Evolutionary conservation across 2,888 invertebrate genomes (phyloP).

Genomic region (Hyles lineata): DNA sequence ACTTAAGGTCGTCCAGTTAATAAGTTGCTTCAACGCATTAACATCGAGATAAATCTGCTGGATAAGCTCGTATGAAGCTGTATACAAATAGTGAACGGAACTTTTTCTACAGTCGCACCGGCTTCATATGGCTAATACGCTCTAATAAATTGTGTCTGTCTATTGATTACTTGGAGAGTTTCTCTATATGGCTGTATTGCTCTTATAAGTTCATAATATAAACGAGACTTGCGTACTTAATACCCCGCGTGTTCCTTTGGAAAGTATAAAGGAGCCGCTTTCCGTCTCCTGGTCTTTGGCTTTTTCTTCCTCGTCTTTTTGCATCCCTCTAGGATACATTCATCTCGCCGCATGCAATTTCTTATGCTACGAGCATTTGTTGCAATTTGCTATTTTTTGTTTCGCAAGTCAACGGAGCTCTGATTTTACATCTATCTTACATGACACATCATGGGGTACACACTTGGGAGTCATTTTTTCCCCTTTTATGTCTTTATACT

Average conservation of each 20-base stretch:
- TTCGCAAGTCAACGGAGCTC: not conserved
- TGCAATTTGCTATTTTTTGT: not conserved
- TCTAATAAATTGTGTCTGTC: conserved; percentile 28
- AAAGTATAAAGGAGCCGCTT: conserved; percentile 27
- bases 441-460: too few species aligned
- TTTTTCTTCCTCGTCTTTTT: conserved; percentile 10
- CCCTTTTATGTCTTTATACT: too few species aligned
- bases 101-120: conserved; percentile 24
- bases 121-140: conserved; percentile 28
- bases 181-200: conserved; percentile 24
- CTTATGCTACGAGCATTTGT: not conserved
- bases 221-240: conserved; percentile 16
- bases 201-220: conserved; percentile 24
- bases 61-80: conserved; percentile 39
- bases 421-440: not conserved
- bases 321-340: not conserved
- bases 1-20: conserved; percentile 27
- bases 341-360: conserved; percentile 1
- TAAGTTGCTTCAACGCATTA: conserved; percentile 25
- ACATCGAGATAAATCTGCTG: conserved; percentile 30
- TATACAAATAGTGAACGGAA: conserved; percentile 23
- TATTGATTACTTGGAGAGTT: conserved; percentile 23
- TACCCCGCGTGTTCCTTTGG: conserved; percentile 21
- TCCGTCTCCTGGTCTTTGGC: not conserved
- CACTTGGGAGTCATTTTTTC: too few species aligned